phyloP scores from a whole-genome alignment of 2,888 invertebrate species.

The Torymus aiolomorphi region DNA sequence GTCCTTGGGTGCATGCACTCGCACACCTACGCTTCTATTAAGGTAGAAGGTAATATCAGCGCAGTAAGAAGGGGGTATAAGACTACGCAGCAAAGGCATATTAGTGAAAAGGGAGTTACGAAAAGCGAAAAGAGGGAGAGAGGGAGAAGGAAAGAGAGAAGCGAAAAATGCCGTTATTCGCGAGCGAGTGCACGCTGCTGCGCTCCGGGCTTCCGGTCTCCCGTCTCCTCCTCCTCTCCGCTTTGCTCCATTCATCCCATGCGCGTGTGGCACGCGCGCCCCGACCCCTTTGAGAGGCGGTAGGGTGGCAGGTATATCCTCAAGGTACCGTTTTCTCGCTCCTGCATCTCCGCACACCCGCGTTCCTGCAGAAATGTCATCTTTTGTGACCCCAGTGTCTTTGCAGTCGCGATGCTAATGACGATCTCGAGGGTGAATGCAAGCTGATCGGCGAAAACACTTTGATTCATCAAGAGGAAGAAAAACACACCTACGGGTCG shows the following conservation, averaged over 20 bases:
- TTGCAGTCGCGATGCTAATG: too few species aligned
- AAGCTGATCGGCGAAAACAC: too few species aligned
- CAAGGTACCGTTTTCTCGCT: constrained; percentile 25
- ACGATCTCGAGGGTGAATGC: too few species aligned
- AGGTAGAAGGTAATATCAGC: too few species aligned
- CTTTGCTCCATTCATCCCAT: constrained; percentile 41
- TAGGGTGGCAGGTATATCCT: too few species aligned
- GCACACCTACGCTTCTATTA: too few species aligned
- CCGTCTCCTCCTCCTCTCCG: neutral
- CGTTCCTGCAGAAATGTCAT: too few species aligned
- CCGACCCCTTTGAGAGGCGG: constrained; percentile 18
- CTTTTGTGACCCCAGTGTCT: too few species aligned
- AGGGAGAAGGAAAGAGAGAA: constrained; percentile 40
- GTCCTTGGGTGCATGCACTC: neutral
- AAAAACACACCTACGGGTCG: neutral
- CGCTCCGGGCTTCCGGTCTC: constrained; percentile 38
- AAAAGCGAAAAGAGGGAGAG: constrained; percentile 57
- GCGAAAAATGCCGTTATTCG: constrained; percentile 54
- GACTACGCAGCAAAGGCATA: neutral
- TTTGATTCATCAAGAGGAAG: too few species aligned
- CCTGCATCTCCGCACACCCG: too few species aligned
- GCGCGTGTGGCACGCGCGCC: constrained; percentile 22
- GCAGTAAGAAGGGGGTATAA: too few species aligned
- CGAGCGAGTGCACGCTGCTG: constrained; percentile 13
- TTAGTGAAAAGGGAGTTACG: constrained; percentile 53